These are phyloP conservation scores for Protobothrops flavoviridis DNA, from an alignment of 2,113 vertebrate species.

Conservation along the genomic window DNA sequence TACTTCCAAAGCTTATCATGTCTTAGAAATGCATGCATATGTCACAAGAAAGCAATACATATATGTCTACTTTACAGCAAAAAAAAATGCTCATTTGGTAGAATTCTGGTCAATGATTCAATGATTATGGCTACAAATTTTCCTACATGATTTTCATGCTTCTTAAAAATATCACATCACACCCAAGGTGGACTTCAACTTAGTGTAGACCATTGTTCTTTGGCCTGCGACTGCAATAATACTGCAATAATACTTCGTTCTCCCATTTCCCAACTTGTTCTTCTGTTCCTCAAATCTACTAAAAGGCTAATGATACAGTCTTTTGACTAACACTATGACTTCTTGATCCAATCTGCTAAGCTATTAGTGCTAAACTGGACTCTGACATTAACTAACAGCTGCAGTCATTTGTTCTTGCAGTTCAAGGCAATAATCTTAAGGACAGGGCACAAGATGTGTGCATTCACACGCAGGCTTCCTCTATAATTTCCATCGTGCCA, in stretches of 20 bases:
- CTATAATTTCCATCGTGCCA: background rate
- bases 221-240: constrained; percentile 51
- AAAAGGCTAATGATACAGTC: constrained; percentile 17
- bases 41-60: constrained; percentile 18
- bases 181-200: constrained; percentile 12
- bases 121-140: constrained; percentile 13
- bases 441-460: background rate
- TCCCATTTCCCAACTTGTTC: constrained; percentile 11
- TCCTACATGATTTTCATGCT: constrained; percentile 16
- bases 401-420: background rate
- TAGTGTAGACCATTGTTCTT: constrained; percentile 58
- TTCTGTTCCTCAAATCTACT: constrained; percentile 18
- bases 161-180: background rate
- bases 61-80: constrained; percentile 16
- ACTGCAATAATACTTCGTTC: constrained; percentile 34
- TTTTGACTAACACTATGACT: constrained; percentile 47
- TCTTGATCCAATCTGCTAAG: constrained; percentile 34
- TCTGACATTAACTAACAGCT: background rate
- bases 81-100: background rate
- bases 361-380: constrained; percentile 33
- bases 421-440: background rate
- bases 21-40: constrained; percentile 29
- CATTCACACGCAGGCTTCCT: background rate
- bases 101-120: constrained; percentile 1
- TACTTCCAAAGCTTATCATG: constrained; percentile 13